A percentile compares a stretch with the other conserved stretches of the same genome.
phyloP scores from a whole-genome alignment of 2,113 vertebrate genomes.

The Melospiza melodia region DNA sequence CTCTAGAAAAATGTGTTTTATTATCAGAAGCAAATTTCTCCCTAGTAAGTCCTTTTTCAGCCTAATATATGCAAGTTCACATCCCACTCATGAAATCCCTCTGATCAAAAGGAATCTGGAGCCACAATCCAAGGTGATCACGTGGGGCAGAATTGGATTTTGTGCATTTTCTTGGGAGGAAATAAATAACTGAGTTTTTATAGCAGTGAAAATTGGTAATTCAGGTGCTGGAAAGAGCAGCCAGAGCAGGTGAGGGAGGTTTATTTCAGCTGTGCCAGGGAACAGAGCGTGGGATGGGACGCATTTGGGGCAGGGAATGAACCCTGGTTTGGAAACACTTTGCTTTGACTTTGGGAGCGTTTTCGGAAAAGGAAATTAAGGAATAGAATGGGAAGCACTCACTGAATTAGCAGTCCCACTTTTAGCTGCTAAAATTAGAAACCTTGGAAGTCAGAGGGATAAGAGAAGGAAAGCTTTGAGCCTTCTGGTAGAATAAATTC shows the following conservation, averaged over 20 bases:
- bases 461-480: neutral
- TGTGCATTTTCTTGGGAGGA: neutral
- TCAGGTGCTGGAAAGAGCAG: neutral
- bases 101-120: neutral
- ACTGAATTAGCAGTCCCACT: neutral
- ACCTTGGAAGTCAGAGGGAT: neutral
- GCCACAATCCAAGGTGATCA: neutral
- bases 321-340: neutral
- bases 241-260: neutral
- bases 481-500: neutral
- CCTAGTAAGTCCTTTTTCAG: neutral
- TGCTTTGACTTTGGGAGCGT: neutral
- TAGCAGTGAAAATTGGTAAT: neutral
- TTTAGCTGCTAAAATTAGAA: neutral
- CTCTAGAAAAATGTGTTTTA: neutral
- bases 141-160: accelerated
- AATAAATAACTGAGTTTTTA: neutral
- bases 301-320: neutral
- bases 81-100: neutral
- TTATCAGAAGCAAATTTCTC: neutral
- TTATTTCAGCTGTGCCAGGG: neutral
- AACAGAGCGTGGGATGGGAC: neutral
- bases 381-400: neutral
- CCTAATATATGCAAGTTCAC: neutral
- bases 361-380: neutral